Conservation (phyloP, 2,113 vertebrate species). For the Melanerpes aurifrons region DNA sequence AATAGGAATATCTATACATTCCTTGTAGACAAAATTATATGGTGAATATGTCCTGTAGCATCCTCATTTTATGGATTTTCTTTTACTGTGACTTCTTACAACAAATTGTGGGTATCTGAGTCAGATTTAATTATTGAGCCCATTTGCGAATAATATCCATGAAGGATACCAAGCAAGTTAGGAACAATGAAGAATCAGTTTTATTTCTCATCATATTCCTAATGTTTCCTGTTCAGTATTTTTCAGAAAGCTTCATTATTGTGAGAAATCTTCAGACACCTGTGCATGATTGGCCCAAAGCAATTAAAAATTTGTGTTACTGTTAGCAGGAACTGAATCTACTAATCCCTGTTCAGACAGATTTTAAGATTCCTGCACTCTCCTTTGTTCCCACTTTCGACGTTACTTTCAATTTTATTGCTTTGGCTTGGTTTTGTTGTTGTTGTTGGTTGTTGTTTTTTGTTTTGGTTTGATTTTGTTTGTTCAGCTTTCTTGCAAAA, state of each 20-base stretch:
- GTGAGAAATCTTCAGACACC: neutral
- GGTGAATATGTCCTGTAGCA: neutral
- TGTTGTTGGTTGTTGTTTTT: too few species aligned
- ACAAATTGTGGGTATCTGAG: neutral
- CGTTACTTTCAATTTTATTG: neutral
- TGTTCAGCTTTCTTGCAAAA: neutral
- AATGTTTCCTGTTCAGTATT: neutral
- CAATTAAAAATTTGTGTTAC: neutral
- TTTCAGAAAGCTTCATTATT: neutral
- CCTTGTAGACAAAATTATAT: neutral
- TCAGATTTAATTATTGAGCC: neutral
- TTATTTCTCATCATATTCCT: neutral
- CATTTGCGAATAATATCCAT: neutral
- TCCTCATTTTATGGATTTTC: neutral
- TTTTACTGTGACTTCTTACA: neutral
- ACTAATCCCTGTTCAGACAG: neutral
- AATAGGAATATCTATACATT: neutral
- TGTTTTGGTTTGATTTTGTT: too few species aligned
- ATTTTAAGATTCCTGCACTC: conserved; percentile 5
- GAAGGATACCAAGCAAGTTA: neutral
- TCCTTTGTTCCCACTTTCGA: neutral
- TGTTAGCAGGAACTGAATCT: neutral
- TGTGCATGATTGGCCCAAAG: neutral
- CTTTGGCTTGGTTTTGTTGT: neutral
- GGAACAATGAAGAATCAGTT: neutral